phyloP scores from a whole-genome alignment of 2,888 invertebrate species.

The Reticulitermes lucifugus region DNA sequence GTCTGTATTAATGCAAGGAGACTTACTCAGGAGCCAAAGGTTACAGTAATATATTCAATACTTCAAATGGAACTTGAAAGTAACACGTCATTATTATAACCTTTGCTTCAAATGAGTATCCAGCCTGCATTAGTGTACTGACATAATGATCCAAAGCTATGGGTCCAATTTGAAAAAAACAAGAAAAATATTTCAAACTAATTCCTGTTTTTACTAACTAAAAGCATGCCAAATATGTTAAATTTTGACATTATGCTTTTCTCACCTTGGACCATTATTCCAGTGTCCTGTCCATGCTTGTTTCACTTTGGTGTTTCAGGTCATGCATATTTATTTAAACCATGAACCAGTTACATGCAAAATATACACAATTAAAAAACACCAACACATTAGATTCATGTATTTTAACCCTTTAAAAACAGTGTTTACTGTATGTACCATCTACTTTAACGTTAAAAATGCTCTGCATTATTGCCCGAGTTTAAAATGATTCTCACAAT shows the following conservation, averaged over 20 bases:
- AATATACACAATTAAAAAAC: slow-evolving; percentile 42
- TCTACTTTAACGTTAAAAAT: no score
- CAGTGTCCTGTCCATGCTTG: slow-evolving; percentile 43
- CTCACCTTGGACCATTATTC: slow-evolving; percentile 43
- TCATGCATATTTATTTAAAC: slow-evolving; percentile 44
- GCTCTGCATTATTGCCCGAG: no score
- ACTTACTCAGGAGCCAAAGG: background rate
- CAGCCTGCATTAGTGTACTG: background rate
- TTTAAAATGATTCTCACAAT: no score
- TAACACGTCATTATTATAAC: background rate
- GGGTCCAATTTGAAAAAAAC: background rate
- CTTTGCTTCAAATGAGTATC: background rate
- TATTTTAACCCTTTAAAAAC: background rate
- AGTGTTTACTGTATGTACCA: no score
- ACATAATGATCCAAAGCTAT: slow-evolving; percentile 21
- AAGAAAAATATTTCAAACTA: background rate
- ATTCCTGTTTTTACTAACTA: background rate
- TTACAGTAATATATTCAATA: background rate
- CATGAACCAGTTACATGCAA: slow-evolving; percentile 37
- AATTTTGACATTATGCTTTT: background rate
- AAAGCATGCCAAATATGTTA: background rate
- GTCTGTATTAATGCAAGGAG: background rate
- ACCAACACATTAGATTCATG: slow-evolving; percentile 5
- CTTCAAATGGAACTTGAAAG: background rate
- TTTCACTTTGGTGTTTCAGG: slow-evolving; percentile 12